Conservation (phyloP, 2,888 invertebrate species). For the Hecatera dysodea region DNA sequence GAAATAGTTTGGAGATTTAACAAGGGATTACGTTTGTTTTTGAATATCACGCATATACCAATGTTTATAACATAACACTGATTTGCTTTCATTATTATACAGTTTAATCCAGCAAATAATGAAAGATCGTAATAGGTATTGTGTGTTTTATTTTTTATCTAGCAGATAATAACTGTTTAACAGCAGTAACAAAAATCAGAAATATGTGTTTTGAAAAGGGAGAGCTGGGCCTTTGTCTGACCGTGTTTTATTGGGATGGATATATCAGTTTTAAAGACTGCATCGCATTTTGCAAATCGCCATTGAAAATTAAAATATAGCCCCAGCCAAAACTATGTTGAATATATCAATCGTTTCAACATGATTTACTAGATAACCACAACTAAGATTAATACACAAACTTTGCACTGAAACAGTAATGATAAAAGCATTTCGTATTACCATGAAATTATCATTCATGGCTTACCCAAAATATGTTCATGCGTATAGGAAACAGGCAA, state of each 20-base stretch:
- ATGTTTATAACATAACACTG: constrained; percentile 17
- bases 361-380: constrained; percentile 8
- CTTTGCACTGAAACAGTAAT: constrained; percentile 66
- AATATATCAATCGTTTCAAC: constrained; percentile 9
- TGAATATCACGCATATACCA: constrained; percentile 12
- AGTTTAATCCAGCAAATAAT: constrained; percentile 8
- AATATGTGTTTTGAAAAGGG: too few species aligned
- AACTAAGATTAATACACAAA: constrained; percentile 44
- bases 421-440: constrained; percentile 71
- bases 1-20: constrained; percentile 33
- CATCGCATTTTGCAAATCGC: too few species aligned
- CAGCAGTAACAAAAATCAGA: too few species aligned
- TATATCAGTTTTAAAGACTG: too few species aligned
- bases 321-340: too few species aligned
- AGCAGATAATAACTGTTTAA: too few species aligned
- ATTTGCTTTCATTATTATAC: constrained; percentile 17
- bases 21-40: constrained; percentile 53
- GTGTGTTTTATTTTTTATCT: too few species aligned
- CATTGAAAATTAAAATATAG: too few species aligned
- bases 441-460: constrained; percentile 81
- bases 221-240: too few species aligned
- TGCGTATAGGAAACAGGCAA: constrained; percentile 81
- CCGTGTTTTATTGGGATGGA: too few species aligned
- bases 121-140: not conserved
- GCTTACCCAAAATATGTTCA: constrained; percentile 79